Base-by-base conservation (phyloP, 2,888 invertebrate genomes). In the Drosophila limbata region DNA sequence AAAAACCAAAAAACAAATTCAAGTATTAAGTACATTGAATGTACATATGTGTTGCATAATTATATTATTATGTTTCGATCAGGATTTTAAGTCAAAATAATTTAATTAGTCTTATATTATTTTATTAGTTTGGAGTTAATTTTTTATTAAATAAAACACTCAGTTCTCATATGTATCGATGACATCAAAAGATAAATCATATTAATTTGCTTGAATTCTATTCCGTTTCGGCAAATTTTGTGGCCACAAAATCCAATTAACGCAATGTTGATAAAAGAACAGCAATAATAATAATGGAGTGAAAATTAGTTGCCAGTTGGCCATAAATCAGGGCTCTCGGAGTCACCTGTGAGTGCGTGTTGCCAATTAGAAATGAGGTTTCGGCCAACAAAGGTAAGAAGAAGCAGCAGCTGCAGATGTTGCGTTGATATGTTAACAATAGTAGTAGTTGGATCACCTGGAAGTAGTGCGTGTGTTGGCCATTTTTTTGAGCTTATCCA, bases 361-460 rank as follows among this genome's bases (percentile, higher is more conserved):
- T 65, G 77, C 72, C 74, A 74, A 75, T 74, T 75, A 70, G 65
- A 42, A 51, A 44, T 13, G 57, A 56, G 42, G 53, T 42, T 44
- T 19, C 17, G 55, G 19, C 39, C 19, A 35, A 19, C 3, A 33
- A 5, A 35, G 37, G 25, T 15, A 4, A 33, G 25, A n/a, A 28
- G 25, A 5, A 21, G n/a, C 3, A 47, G 28, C 3, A 50, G 45
- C 19, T 33, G 25, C 39, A 39, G 66, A 33, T 47, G 51, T 31
- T 15, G 4, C 6, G 40, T 57, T 69, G 79, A 64, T 63, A 77
- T 66, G 70, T 59, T 75, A 77, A 70, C 79, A 79, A 79, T 74
- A 44, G 21, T 45, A 31, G 28, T 8, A 1, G 25, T 25, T 9
- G 10, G 52, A n/a, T 45, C 59, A 42, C 47, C 19, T 50, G 5